Percentiles rank a stretch among this genome's conserved stretches.
phyloP scores from a whole-genome alignment of 2,797 vertebrate species.

The Urosaurus nigricauda region DNA sequence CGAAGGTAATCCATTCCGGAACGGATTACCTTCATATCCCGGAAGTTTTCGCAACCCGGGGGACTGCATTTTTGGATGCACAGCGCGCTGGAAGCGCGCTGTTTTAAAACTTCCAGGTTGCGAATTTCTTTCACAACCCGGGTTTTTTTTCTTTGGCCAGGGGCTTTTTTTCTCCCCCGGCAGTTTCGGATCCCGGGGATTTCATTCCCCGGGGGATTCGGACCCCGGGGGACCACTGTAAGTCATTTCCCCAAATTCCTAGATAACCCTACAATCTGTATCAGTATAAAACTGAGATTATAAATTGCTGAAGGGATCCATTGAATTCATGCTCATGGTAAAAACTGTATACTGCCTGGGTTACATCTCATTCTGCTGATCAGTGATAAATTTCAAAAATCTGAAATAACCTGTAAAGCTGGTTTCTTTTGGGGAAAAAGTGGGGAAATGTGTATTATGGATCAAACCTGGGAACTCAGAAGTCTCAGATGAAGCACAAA shows the following conservation, averaged over 20 bases:
- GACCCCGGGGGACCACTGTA: too few species aligned
- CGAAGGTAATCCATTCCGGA: too few species aligned
- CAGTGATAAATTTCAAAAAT: neutral
- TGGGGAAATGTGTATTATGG: neutral
- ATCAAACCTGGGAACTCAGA: neutral
- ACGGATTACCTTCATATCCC: too few species aligned
- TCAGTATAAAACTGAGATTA: neutral
- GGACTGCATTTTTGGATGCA: too few species aligned
- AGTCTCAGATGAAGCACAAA: conserved; percentile 2
- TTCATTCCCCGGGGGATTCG: too few species aligned
- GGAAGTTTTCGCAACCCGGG: too few species aligned
- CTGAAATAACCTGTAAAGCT: neutral
- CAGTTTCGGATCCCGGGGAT: too few species aligned
- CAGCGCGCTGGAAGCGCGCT: too few species aligned
- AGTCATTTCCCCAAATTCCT: neutral
- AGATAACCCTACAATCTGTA: neutral
- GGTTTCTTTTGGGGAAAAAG: neutral
- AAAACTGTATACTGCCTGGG: neutral
- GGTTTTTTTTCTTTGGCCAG: too few species aligned
- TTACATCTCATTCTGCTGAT: conserved; percentile 1
- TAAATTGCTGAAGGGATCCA: neutral
- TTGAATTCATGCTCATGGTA: neutral
- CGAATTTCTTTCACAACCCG: too few species aligned
- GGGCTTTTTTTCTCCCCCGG: too few species aligned
- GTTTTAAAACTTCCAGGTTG: too few species aligned